Conservation (phyloP, 2,888 invertebrate genomes). For the Drosophila kuntzei region DNA sequence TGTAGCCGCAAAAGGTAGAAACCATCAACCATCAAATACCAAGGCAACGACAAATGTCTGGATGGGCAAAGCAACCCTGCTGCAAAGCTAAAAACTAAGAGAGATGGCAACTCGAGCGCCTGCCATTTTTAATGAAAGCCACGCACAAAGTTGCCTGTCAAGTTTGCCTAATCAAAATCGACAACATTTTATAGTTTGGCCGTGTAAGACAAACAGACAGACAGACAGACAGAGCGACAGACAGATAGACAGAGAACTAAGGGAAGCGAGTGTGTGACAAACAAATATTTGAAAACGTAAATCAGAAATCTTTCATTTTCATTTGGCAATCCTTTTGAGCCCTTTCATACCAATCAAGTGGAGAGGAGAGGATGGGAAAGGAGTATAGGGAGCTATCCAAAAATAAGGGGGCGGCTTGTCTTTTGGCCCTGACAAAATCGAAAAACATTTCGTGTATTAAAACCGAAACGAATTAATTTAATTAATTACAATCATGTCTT, state of each 20-base stretch:
- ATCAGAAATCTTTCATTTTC: slow-evolving; percentile 80
- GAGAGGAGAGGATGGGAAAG: neutral
- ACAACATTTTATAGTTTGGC: slow-evolving; percentile 81
- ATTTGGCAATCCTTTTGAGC: slow-evolving; percentile 79
- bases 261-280: slow-evolving; percentile 70
- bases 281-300: slow-evolving; percentile 80
- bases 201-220: slow-evolving; percentile 37
- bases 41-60: slow-evolving; percentile 46
- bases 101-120: slow-evolving; percentile 42
- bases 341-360: slow-evolving; percentile 16
- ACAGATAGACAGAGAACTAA: neutral
- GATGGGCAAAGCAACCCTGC: slow-evolving; percentile 62
- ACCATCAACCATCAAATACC: slow-evolving; percentile 30
- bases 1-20: slow-evolving; percentile 52
- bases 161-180: slow-evolving; percentile 83
- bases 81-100: neutral
- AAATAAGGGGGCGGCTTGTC: slow-evolving; percentile 4
- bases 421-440: slow-evolving; percentile 70
- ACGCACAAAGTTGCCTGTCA: slow-evolving; percentile 75
- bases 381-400: neutral
- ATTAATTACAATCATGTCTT: slow-evolving; percentile 86
- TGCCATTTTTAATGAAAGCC: slow-evolving; percentile 81
- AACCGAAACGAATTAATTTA: slow-evolving; percentile 86
- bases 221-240: slow-evolving; percentile 2
- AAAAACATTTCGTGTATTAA: slow-evolving; percentile 84